These are phyloP conservation scores for Macrosiphum euphorbiae DNA, from an alignment of 2,888 invertebrate species.

Conservation along the genomic window DNA sequence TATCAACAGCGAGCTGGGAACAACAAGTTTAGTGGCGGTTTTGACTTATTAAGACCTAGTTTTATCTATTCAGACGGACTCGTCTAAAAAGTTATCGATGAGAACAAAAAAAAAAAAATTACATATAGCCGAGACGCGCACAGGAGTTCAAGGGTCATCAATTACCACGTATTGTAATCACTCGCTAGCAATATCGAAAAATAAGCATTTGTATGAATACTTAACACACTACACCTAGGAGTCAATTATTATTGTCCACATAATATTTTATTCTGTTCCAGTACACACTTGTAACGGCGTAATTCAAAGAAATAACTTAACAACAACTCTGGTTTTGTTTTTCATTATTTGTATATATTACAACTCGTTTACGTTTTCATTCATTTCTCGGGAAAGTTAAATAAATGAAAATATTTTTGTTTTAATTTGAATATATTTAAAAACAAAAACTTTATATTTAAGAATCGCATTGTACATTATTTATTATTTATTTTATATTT, in stretches of 20 bases:
- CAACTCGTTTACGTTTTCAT: neutral
- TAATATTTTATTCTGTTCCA: neutral
- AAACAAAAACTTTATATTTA: neutral
- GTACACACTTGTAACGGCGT: neutral
- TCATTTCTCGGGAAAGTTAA: neutral
- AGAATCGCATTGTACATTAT: neutral
- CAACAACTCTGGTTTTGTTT: neutral
- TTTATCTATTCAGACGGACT: neutral
- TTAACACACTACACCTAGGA: neutral
- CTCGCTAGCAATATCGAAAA: neutral
- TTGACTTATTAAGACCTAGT: neutral
- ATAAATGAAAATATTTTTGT: neutral
- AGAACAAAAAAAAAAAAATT: neutral
- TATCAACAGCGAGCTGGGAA: neutral
- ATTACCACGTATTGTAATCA: neutral
- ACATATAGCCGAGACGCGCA: neutral
- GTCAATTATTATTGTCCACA: neutral
- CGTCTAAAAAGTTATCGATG: neutral
- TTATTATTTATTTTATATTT: conserved; percentile 6
- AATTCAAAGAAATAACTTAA: neutral
- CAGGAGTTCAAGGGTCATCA: neutral
- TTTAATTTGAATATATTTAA: neutral
- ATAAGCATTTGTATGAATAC: neutral
- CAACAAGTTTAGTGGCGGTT: neutral
- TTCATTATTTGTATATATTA: neutral